Conservation (phyloP, 2,888 invertebrate species). For the Polydrusus tereticollis region DNA sequence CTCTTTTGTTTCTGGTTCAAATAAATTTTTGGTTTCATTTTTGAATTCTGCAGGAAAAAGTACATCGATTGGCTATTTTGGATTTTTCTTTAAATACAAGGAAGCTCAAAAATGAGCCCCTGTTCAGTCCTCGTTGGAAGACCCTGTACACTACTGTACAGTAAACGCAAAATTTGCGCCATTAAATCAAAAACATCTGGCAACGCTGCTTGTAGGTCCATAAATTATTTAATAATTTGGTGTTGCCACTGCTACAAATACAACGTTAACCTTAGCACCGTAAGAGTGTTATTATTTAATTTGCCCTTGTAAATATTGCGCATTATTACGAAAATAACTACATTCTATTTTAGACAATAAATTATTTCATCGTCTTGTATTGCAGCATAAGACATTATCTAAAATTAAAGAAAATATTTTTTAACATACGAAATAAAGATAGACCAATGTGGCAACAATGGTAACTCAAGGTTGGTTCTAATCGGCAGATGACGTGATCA, state of each 20-base stretch:
- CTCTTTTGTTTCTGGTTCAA: no score
- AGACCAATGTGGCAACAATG: slow-evolving; percentile 1
- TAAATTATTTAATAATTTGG: background rate
- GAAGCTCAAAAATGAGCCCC: no score
- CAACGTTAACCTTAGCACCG: background rate
- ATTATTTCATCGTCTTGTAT: background rate
- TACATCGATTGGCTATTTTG: no score
- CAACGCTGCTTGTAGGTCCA: background rate
- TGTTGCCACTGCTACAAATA: slow-evolving; percentile 1
- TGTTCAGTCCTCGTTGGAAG: no score
- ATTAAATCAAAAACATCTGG: background rate
- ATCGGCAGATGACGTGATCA: slow-evolving; percentile 8
- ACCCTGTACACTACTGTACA: no score
- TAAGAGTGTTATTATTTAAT: background rate
- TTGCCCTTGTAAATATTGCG: background rate
- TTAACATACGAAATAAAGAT: background rate
- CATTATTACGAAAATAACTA: background rate
- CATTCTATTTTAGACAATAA: background rate
- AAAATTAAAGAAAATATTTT: no score
- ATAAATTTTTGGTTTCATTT: no score
- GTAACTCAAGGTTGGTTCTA: background rate
- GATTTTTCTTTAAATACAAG: no score
- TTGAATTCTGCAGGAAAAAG: no score
- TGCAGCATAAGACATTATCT: no score
- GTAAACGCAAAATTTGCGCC: background rate